Base-by-base conservation (phyloP, 2,888 invertebrate genomes). In the Allophyes oxyacanthae region DNA sequence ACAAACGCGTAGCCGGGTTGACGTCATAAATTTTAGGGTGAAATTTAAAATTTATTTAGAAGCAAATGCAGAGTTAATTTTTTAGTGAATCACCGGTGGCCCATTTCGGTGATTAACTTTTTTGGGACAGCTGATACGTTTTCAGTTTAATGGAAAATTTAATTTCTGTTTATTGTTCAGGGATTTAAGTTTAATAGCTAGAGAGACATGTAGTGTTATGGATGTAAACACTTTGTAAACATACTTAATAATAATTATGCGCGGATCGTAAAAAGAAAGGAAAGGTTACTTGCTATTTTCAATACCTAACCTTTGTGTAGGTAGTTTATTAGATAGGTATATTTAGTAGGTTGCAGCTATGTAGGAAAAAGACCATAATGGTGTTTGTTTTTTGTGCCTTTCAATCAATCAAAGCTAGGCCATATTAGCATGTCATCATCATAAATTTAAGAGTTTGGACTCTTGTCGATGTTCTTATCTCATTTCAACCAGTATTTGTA, bases 11-110 rank as follows among this genome's bases (percentile, higher is more conserved):
- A 61, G 41, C 60, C 69, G 83, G 85, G 83, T 73, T 80, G 79
- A 75, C 72, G 67, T 66, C 82, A 81, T 91, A 90, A 89, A 90
- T 91, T 86, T 87, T 61, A 66, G 70, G 81, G 83, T 80, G 78
- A 87, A 77, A 89, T 90, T 85, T 85, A 83, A 88, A 88, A 90
- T 89, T 88, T 90, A 90, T 90, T 88, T 85, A 84, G 81, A 85
- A 82, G 81, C 86, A 88, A 86, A 87, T 88, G 87, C 79, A 82
- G 82, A 80, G 82, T 83, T 82, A 84, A 85, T 89, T 90, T 88
- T 88, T 86, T 87, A 86, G 86, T 79, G 81, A 83, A 83, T 83
- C 87, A 84, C 85, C 82, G 72, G 84, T 86, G 86, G 79, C 83
- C 84, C 83, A 86, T 88, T 88, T 84, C 63, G 71, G 76, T 83